phyloP scores from a whole-genome alignment of 92 coral and sea anemone species.

The Virgularia gustaviana region DNA sequence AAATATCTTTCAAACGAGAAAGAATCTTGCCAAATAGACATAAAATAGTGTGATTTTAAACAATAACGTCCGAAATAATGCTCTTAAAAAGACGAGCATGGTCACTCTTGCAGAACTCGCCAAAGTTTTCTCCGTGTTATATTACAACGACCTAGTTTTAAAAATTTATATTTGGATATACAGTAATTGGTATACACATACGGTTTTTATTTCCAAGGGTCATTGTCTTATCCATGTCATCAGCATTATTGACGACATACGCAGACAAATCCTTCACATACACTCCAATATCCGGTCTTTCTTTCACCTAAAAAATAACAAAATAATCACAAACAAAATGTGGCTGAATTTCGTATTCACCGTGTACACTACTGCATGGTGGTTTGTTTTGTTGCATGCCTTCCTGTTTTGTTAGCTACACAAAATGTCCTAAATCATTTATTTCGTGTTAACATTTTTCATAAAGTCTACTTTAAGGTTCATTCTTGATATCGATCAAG shows the following conservation, averaged over 20 bases:
- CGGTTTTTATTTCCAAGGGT: slow-evolving; percentile 97
- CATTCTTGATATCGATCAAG: too few species aligned
- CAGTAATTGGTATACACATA: slow-evolving; percentile 48
- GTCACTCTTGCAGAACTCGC: background rate
- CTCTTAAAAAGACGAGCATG: too few species aligned
- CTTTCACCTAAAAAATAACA: slow-evolving; percentile 69
- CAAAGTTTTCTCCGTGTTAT: background rate
- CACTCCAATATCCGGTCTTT: slow-evolving; percentile 93
- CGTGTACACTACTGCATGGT: background rate
- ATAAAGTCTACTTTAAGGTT: too few species aligned
- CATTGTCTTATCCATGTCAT: slow-evolving; percentile 97
- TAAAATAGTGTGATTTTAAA: too few species aligned
- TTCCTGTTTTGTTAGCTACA: too few species aligned
- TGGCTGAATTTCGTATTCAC: background rate
- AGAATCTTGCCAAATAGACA: too few species aligned
- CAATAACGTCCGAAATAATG: too few species aligned
- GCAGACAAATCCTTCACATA: slow-evolving; percentile 95
- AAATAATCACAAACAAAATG: too few species aligned
- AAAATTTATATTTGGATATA: background rate
- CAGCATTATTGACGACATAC: slow-evolving; percentile 96
- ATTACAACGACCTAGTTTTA: background rate
- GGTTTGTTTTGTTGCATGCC: too few species aligned
- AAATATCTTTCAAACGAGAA: too few species aligned
- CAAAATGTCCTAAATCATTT: too few species aligned
- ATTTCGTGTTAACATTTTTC: too few species aligned